phyloP scores from a whole-genome alignment of 1,140 invertebrate genomes.

The Tribolium madens region DNA sequence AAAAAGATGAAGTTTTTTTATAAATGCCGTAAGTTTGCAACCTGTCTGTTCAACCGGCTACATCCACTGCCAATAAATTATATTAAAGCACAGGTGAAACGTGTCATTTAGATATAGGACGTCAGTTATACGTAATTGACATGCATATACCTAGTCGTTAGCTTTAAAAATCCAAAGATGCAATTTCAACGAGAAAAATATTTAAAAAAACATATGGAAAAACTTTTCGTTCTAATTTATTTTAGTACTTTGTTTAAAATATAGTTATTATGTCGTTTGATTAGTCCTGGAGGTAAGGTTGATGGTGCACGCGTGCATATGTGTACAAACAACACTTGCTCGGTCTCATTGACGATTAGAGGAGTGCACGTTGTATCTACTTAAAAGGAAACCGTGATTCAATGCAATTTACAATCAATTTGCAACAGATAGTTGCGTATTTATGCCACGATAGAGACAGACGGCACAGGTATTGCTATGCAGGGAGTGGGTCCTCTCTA shows the following conservation, averaged over 20 bases:
- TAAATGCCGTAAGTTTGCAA: not conserved
- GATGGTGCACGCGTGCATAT: conserved; percentile 6
- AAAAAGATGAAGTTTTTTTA: not conserved
- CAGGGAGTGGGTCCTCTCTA: conserved; percentile 51
- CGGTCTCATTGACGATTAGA: conserved; percentile 26
- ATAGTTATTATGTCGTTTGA: conserved; percentile 9
- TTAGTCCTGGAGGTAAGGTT: conserved; percentile 10
- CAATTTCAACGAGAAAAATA: not conserved
- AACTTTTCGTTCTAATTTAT: not conserved
- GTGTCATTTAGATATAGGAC: not conserved
- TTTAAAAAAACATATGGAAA: not conserved
- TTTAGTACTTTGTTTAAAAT: not conserved
- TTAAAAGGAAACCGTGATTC: conserved; percentile 36
- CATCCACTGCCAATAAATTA: not conserved
- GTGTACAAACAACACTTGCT: conserved; percentile 17
- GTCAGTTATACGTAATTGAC: not conserved
- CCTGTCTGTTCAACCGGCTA: not conserved
- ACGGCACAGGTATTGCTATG: conserved; percentile 44
- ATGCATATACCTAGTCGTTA: not conserved
- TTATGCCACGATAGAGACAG: conserved; percentile 49
- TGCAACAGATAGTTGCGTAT: conserved; percentile 52
- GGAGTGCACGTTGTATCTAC: conserved; percentile 31
- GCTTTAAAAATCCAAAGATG: not conserved
- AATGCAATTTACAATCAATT: conserved; percentile 54
- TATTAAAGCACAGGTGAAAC: not conserved